Base-by-base conservation (phyloP, 2,113 vertebrate species). In the Caranx melampygus region DNA sequence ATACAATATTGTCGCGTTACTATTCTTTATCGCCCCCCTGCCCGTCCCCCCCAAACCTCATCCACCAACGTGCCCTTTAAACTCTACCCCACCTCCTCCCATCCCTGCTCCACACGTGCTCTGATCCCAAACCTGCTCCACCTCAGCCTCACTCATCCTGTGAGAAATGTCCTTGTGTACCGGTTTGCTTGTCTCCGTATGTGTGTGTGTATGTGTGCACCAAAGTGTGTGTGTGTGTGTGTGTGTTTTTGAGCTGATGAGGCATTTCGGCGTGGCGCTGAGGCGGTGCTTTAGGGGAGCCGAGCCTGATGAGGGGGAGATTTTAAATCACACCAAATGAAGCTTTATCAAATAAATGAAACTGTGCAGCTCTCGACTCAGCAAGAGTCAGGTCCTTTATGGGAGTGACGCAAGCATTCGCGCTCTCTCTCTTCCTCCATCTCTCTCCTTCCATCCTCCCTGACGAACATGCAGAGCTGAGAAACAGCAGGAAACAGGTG, bases 281-380 rank as follows among this genome's bases (percentile, higher is more conserved):
- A 88, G 87, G 79, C 79, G 76, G 88, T 87, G 91, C 88, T 89
- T 86, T 89, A 86, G 87, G 55, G 79, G 89, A 90, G 83, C 54
- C 15, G 75, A 79, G 84, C 49, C 89, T 90, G 90, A 91, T 91
- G 88, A 90, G 83, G 86, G 82, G 83, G 89, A 90, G 87, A 90
- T 86, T 90, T 92, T 93, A 93, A 92, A 92, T 91, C 90, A 90
- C 88, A 91, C 83, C 89, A 91, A 92, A 93, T 89, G 90, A 93
- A 92, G 90, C 84, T 91, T 92, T 88, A 92, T 91, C 90, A 92
- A 91, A 92, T 87, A 91, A 93, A 91, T 88, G 89, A 86, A 91
- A 90, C 82, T 77, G 80, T 87, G 87, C 82, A 88, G 81, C 86
- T 52, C 88, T 89, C 72, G 83, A 89, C 88, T 92, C 88, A 92